These are phyloP conservation scores for Rhagologus leucostigma DNA, from an alignment of 2,113 vertebrate species.

Conservation along the genomic window DNA sequence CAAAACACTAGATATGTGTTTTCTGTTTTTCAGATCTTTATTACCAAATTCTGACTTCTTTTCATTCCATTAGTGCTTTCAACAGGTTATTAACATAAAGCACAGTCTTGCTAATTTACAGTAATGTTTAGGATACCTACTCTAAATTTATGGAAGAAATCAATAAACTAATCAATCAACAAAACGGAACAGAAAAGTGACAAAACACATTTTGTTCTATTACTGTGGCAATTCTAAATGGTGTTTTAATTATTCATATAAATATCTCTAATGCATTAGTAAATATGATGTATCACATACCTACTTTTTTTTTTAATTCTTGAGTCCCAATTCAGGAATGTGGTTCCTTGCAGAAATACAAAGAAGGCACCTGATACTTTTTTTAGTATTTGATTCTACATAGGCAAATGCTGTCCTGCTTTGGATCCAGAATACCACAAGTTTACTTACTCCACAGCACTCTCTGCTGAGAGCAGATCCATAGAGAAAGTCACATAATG, in stretches of 20 bases:
- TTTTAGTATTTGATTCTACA: background rate
- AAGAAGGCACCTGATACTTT: background rate
- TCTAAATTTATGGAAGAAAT: conserved; percentile 25
- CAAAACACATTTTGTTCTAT: conserved; percentile 21
- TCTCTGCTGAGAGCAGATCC: background rate
- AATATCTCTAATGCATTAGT: background rate
- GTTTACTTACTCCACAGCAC: background rate
- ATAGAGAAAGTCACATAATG: background rate
- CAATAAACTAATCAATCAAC: conserved; percentile 13
- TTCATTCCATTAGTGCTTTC: background rate
- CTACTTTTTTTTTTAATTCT: background rate
- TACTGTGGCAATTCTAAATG: background rate
- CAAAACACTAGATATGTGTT: background rate
- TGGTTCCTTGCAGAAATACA: background rate
- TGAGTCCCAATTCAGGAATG: background rate
- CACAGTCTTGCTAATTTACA: background rate
- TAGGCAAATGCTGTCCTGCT: background rate
- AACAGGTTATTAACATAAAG: background rate
- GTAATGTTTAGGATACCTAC: background rate
- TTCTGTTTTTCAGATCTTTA: background rate
- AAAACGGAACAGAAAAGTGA: background rate
- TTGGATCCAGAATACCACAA: background rate
- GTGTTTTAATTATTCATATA: conserved; percentile 43
- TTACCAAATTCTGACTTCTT: background rate
- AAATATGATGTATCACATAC: background rate